These are phyloP conservation scores for Halcyon senegalensis DNA, from an alignment of 2,113 vertebrate species.

Conservation along the genomic window DNA sequence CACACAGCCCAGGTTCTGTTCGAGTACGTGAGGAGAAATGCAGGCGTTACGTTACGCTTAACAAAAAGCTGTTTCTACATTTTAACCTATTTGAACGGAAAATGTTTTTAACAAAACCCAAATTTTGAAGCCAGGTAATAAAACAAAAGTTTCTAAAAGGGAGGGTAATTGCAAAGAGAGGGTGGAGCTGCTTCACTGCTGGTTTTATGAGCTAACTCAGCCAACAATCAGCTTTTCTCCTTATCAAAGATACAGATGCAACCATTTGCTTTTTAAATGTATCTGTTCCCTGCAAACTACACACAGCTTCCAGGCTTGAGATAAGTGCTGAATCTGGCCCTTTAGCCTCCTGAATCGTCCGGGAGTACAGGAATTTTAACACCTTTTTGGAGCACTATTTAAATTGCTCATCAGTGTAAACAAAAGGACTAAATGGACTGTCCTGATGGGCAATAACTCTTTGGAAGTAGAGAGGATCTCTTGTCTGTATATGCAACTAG, in stretches of 20 bases:
- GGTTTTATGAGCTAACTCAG: not conserved
- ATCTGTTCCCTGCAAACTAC: not conserved
- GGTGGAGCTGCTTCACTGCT: not conserved
- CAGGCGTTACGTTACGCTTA: not conserved
- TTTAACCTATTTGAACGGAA: not conserved
- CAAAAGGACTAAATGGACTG: not conserved
- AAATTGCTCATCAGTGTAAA: not conserved
- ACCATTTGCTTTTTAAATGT: not conserved
- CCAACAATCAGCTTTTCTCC: not conserved
- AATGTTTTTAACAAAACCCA: not conserved
- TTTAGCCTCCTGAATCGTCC: not conserved
- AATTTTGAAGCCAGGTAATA: not conserved
- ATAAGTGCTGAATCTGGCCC: not conserved
- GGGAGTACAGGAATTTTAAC: slow-evolving; percentile 26
- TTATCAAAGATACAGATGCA: not conserved
- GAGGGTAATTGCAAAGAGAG: not conserved
- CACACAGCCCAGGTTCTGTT: not conserved
- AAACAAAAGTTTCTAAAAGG: not conserved
- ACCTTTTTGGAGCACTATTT: not conserved
- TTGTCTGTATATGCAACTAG: not conserved
- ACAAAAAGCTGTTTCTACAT: not conserved
- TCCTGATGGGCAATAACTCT: not conserved
- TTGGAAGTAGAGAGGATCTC: not conserved
- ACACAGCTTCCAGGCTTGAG: not conserved
- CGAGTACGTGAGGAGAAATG: not conserved